Percentiles rank a stretch among this genome's conserved stretches.
Evolutionary conservation across 1,140 invertebrate species (phyloP).

Genomic region (Macrostomum lignano): DNA sequence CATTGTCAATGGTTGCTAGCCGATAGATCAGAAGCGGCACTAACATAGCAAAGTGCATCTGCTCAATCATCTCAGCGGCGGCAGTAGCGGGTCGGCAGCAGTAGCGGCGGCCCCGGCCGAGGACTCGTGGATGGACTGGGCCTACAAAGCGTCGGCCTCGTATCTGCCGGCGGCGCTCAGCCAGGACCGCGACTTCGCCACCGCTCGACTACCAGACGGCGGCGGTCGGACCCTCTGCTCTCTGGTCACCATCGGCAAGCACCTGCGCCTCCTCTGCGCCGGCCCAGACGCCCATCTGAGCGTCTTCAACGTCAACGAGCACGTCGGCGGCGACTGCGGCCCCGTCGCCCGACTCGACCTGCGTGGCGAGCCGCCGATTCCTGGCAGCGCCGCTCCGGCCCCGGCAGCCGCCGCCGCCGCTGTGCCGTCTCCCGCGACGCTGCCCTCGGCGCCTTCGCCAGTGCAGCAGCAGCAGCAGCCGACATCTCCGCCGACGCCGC

Average conservation of each 20-base stretch:
- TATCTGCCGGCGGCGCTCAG: conserved; percentile 65
- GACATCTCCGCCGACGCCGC: too few species aligned
- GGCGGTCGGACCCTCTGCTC: conserved; percentile 36
- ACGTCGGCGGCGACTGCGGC: neutral
- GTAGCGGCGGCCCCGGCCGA: conserved; percentile 33
- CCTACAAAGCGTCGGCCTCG: conserved; percentile 44
- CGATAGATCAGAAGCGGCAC: too few species aligned
- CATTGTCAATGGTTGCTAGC: too few species aligned
- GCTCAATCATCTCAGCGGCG: neutral
- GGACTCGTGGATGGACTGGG: conserved; percentile 51
- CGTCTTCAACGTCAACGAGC: neutral
- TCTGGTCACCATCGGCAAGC: too few species aligned
- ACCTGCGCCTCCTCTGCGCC: conserved; percentile 39
- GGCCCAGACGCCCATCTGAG: neutral
- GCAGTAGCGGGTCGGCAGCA: conserved; percentile 1
- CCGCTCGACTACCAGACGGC: conserved; percentile 54
- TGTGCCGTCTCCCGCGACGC: too few species aligned
- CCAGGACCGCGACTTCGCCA: conserved; percentile 69
- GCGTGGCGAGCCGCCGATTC: too few species aligned
- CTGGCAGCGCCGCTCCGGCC: too few species aligned
- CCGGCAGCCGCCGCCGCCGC: too few species aligned
- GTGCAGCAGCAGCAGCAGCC: too few species aligned
- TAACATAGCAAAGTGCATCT: too few species aligned
- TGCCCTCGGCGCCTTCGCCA: too few species aligned
- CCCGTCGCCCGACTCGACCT: too few species aligned